These are phyloP conservation scores for Chymomyza procnemis DNA, from an alignment of 2,888 invertebrate species.

Conservation along the genomic window DNA sequence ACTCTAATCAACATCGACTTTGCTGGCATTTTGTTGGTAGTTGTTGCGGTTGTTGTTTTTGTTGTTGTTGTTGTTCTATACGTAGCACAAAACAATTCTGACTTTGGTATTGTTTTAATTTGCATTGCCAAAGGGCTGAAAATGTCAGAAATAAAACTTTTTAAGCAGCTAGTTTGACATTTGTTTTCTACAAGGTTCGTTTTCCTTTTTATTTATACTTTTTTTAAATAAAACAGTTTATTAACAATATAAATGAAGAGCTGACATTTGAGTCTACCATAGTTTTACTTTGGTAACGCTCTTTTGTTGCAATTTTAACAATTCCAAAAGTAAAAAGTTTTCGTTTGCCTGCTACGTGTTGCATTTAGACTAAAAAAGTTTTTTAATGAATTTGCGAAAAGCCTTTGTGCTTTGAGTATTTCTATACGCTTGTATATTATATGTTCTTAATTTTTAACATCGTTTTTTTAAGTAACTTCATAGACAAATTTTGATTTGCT, in stretches of 20 bases:
- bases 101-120: background rate
- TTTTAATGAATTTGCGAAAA: slow-evolving; percentile 56
- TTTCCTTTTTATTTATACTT: background rate
- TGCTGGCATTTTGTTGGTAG: background rate
- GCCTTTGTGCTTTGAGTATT: background rate
- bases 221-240: slow-evolving; percentile 8
- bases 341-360: slow-evolving; percentile 50
- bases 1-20: slow-evolving; percentile 44
- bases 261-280: slow-evolving; percentile 36
- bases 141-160: slow-evolving; percentile 3
- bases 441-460: background rate
- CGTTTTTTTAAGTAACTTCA: background rate
- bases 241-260: slow-evolving; percentile 6
- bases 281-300: slow-evolving; percentile 65
- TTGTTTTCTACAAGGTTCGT: background rate
- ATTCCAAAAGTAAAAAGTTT: slow-evolving; percentile 53
- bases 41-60: background rate
- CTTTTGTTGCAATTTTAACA: slow-evolving; percentile 69
- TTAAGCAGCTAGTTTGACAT: slow-evolving; percentile 9
- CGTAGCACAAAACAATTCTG: background rate
- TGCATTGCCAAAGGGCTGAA: background rate
- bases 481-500: too few species aligned
- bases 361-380: slow-evolving; percentile 60
- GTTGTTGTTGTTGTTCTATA: background rate
- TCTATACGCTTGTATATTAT: background rate